Conservation (phyloP, 30 jellyfish, hydroid and myxozoan species). For the Hydractinia echinata region DNA sequence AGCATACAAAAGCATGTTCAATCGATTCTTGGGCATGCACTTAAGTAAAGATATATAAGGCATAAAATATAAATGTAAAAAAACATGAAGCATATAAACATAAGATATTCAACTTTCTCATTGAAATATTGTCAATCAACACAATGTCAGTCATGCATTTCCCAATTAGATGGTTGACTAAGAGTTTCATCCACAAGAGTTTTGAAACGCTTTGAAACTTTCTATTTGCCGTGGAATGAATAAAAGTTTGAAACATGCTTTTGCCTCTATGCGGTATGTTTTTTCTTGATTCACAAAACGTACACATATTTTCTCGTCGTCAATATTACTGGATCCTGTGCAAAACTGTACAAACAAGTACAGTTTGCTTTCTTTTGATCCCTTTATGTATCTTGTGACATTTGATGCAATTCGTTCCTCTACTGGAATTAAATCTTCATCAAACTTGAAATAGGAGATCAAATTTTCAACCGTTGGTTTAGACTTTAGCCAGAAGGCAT, state of each 20-base stretch:
- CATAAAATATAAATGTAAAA: too few species aligned
- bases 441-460: background rate
- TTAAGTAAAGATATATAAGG: too few species aligned
- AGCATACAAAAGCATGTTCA: too few species aligned
- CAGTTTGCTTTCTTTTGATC: background rate
- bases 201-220: background rate
- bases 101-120: too few species aligned
- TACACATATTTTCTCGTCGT: background rate
- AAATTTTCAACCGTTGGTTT: background rate
- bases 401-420: background rate
- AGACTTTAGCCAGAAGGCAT: background rate
- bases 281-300: conserved; percentile 7
- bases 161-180: background rate
- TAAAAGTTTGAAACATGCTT: background rate
- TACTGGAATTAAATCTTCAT: background rate
- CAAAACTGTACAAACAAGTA: background rate
- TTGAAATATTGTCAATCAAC: too few species aligned
- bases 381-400: background rate
- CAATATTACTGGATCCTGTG: background rate
- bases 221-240: background rate
- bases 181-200: background rate
- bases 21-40: too few species aligned
- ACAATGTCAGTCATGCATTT: background rate
- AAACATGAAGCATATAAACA: too few species aligned
- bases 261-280: background rate